These are phyloP conservation scores for Oreochromis tanganicae DNA, from an alignment of 2,113 vertebrate species.

Conservation along the genomic window DNA sequence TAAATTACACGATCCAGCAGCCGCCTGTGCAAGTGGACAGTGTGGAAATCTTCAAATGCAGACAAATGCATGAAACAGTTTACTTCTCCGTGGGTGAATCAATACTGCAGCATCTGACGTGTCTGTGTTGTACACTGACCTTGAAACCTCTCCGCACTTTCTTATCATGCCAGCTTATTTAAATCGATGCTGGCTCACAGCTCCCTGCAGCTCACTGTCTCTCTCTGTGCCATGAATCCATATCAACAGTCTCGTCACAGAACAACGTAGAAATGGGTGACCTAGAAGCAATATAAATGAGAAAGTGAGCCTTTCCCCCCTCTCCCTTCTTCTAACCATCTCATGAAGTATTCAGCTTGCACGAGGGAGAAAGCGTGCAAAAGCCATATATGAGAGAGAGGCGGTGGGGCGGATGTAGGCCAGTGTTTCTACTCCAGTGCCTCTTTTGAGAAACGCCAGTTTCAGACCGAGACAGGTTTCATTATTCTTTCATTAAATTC, in stretches of 20 bases:
- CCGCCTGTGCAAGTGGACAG: background rate
- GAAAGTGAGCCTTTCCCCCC: background rate
- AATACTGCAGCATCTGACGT: background rate
- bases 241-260: background rate
- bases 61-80: background rate
- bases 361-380: background rate
- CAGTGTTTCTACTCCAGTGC: constrained; percentile 59
- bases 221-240: background rate
- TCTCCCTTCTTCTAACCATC: background rate
- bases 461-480: constrained; percentile 21
- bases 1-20: constrained; percentile 4
- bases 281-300: background rate
- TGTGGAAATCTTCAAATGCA: background rate
- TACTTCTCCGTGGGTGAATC: background rate
- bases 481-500: constrained; percentile 25
- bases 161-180: background rate
- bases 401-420: constrained; percentile 33
- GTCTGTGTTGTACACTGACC: constrained; percentile 4
- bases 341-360: background rate
- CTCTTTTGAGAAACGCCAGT: constrained; percentile 4
- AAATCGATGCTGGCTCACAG: background rate
- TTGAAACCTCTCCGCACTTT: constrained; percentile 25
- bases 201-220: background rate
- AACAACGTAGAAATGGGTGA: background rate
- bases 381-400: background rate